Base-by-base conservation (phyloP, 2,888 invertebrate species). In the Bellardia pandia region DNA sequence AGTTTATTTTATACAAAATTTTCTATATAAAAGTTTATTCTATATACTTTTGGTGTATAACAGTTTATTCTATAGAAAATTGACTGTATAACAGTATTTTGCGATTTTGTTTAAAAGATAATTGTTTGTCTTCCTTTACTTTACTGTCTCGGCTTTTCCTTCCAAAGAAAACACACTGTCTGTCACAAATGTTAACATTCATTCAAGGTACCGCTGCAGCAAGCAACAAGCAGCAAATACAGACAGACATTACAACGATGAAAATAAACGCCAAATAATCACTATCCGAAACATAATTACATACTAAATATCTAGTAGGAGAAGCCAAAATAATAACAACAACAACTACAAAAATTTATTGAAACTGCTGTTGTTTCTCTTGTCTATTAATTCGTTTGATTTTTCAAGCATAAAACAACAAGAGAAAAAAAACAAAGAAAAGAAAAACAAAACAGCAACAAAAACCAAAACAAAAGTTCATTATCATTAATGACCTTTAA, bases 401-500 rank as follows among this genome's bases (percentile, higher is more conserved):
- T 76, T 76, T 75, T 53, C 64, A 71, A 42, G 51, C 76, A 64
- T 64, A 71, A 71, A 77, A 42, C 56, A 76, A 60, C 37, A 53
- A 66, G 42, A 66, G 53, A 56, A 9, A 11, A 45, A 45, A 40
- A 72, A 7, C 16, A 72, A 45, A 11, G 11, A 33, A 79, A 79
- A 71, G 40, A 37, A 13, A 64, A 37, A 13, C 14, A 71, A 14
- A 37, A 62, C 45, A 42, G 76, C 33, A 60, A 60, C 14, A 13
- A 48, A 9, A 58, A 56, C 23, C 13, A 51, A 51, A 8, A 60
- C 7, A 71, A 86, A 86, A 86, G 86, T 86, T 86, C 83, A 86
- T 86, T 86, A 86, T 83, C 83, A 80, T 76, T 60, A 60, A 42
- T 51, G 72, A 83, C 79, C 83, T 83, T 84, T 86, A 23, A 56